Percentiles rank a stretch among this genome's conserved stretches.
These are phyloP conservation scores for Syritta pipiens DNA, from an alignment of 2,888 invertebrate species.

Conservation along the genomic window DNA sequence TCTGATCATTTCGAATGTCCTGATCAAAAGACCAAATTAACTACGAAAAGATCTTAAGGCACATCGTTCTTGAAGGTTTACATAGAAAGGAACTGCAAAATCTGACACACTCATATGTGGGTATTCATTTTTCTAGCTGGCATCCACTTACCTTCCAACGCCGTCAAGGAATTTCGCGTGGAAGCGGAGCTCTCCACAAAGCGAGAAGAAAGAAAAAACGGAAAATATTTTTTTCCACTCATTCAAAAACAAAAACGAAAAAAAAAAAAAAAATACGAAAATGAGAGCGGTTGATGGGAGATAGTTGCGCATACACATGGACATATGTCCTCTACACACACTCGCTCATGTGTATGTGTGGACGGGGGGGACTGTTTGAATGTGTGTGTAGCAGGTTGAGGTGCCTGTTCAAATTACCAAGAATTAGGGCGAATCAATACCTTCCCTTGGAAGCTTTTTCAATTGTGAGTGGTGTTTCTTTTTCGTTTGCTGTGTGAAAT, in stretches of 20 bases:
- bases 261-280: conserved; percentile 8
- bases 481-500: conserved; percentile 29
- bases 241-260: conserved; percentile 26
- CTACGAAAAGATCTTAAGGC: background rate
- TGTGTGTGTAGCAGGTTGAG: conserved; percentile 13
- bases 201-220: conserved; percentile 16
- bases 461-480: conserved; percentile 21
- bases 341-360: background rate
- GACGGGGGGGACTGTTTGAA: background rate
- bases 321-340: conserved; percentile 20
- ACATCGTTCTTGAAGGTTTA: background rate
- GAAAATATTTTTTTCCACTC: conserved; percentile 30
- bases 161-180: conserved; percentile 29
- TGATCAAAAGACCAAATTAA: too few species aligned
- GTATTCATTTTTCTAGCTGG: conserved; percentile 14
- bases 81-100: background rate
- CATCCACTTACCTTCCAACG: conserved; percentile 16
- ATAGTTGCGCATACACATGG: conserved; percentile 35
- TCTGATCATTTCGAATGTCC: too few species aligned
- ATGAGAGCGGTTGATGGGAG: conserved; percentile 25
- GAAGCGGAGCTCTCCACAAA: conserved; percentile 24
- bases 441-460: conserved; percentile 61
- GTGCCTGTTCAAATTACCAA: conserved; percentile 62
- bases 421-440: conserved; percentile 70
- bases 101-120: background rate